Evolutionary conservation across 2,113 vertebrate genomes (phyloP).

Genomic region (Callaeas wilsoni): DNA sequence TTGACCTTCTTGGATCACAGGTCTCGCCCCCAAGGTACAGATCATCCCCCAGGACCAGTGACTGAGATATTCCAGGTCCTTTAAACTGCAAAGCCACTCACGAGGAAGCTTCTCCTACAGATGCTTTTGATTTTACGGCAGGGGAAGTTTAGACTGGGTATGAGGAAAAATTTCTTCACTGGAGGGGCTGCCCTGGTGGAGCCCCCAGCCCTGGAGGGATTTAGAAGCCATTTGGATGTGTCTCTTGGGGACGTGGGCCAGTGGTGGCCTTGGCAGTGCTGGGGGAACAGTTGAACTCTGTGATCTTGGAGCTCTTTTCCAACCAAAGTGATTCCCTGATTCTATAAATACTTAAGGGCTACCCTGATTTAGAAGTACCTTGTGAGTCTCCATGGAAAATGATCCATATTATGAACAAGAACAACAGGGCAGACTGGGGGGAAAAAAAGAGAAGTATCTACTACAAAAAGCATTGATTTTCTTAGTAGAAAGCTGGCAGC

Average conservation of each 20-base stretch:
- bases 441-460: not conserved
- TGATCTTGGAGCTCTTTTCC: not conserved
- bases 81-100: not conserved
- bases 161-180: not conserved
- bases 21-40: not conserved
- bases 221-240: not conserved
- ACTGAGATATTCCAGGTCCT: not conserved
- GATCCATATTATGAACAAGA: not conserved
- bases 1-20: not conserved
- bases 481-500: not conserved
- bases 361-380: not conserved
- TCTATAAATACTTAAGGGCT: not conserved
- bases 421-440: not conserved
- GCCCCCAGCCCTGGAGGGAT: rapidly evolving
- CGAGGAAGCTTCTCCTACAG: rapidly evolving
- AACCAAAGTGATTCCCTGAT: not conserved
- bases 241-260: not conserved
- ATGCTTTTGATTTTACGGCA: rapidly evolving
- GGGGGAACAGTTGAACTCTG: too few relatives aligned
- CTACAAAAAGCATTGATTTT: not conserved
- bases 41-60: not conserved
- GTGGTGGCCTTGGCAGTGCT: not conserved
- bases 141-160: rapidly evolving
- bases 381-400: not conserved
- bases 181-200: not conserved